Conservation (phyloP, 2,797 vertebrate species). For the Hypotaenidia okinawae region DNA sequence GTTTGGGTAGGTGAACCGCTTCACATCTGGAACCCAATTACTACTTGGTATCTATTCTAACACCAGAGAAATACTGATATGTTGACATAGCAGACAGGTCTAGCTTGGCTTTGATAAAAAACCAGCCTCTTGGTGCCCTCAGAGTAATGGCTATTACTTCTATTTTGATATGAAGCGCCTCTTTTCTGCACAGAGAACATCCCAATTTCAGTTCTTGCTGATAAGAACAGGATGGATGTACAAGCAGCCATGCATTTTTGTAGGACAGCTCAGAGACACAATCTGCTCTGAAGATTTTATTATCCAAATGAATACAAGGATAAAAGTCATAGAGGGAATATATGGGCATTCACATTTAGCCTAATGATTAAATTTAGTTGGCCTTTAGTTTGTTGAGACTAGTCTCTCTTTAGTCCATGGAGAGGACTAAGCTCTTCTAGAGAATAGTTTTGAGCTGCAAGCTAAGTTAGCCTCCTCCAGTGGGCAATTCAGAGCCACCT, state of each 20-base stretch:
- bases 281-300: background rate
- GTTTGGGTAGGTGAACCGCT: background rate
- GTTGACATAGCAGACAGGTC: background rate
- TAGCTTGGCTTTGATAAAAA: background rate
- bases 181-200: background rate
- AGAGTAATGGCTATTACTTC: background rate
- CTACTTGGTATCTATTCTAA: background rate
- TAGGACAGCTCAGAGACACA: background rate
- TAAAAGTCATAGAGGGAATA: background rate
- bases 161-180: background rate
- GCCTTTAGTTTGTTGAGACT: background rate
- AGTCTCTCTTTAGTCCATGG: background rate
- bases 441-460: background rate
- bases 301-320: background rate
- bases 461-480: background rate
- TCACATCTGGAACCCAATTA: background rate
- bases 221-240: background rate
- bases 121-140: background rate
- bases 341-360: background rate
- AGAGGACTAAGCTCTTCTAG: background rate
- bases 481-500: background rate
- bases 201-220: background rate
- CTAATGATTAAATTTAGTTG: background rate
- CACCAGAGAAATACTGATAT: background rate
- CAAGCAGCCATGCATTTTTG: background rate